Evolutionary conservation across 2,888 invertebrate species (phyloP).

Genomic region (Polyommatus iphigenia): DNA sequence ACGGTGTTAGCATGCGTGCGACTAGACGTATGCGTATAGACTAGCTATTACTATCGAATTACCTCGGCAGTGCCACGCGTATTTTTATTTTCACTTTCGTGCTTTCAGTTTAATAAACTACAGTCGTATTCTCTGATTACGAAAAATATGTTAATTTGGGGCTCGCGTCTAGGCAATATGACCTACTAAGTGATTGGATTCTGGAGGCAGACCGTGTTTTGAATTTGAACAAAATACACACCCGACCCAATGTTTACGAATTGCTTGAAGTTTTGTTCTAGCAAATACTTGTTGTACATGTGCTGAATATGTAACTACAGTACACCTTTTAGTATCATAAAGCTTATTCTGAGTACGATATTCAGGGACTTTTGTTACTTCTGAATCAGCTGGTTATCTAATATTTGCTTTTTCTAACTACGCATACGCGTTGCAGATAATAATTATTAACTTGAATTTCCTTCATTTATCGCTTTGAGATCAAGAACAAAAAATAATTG

Average conservation of each 20-base stretch:
- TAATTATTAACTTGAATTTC: too few relatives aligned
- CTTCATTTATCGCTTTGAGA: too few relatives aligned
- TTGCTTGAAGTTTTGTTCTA: constrained; percentile 47
- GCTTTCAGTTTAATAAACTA: constrained; percentile 44
- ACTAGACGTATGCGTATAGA: too few relatives aligned
- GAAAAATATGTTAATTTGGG: constrained; percentile 77
- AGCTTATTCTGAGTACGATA: too few relatives aligned
- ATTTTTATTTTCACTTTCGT: constrained; percentile 36
- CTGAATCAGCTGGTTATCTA: too few relatives aligned
- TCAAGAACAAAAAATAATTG: too few relatives aligned
- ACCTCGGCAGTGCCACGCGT: too few relatives aligned
- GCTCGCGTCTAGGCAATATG: constrained; percentile 68
- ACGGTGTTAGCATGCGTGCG: too few relatives aligned
- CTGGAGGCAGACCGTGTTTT: constrained; percentile 67
- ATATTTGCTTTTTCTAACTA: too few relatives aligned
- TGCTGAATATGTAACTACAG: constrained; percentile 16
- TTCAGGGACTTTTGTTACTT: too few relatives aligned
- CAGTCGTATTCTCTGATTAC: constrained; percentile 73
- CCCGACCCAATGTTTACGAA: constrained; percentile 73
- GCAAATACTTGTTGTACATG: constrained; percentile 23
- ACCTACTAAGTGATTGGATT: constrained; percentile 79
- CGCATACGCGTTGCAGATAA: too few relatives aligned
- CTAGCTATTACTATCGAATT: too few relatives aligned
- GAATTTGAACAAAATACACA: constrained; percentile 63
- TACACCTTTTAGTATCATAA: neutral